phyloP scores from a whole-genome alignment of 2,797 vertebrate species.

The Neosilurus hyrtlii region DNA sequence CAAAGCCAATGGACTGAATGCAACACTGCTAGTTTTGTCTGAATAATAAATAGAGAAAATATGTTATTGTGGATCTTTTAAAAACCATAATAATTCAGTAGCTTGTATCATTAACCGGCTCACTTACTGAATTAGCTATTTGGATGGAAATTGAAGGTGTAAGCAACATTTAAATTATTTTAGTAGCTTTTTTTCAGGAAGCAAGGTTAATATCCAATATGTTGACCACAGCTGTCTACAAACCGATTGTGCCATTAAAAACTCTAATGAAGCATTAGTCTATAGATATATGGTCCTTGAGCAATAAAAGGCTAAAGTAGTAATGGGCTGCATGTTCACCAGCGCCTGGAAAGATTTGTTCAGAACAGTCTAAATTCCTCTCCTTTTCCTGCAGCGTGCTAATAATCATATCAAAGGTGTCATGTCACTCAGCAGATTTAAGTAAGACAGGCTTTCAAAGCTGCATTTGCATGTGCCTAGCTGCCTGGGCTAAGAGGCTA shows the following conservation, averaged over 20 bases:
- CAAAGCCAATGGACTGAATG: neutral
- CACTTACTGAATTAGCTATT: neutral
- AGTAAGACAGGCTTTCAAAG: slow-evolving; percentile 91
- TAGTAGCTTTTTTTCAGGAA: neutral
- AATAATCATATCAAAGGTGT: slow-evolving; percentile 99
- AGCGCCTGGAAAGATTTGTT: slow-evolving; percentile 75
- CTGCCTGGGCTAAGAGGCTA: slow-evolving; percentile 96
- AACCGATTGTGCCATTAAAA: neutral
- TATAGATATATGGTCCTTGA: neutral
- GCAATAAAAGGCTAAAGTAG: neutral
- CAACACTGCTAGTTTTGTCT: neutral
- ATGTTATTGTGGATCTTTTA: neutral
- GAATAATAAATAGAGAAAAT: slow-evolving; percentile 8
- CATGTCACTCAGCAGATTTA: slow-evolving; percentile 97
- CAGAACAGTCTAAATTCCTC: slow-evolving; percentile 84
- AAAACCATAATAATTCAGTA: neutral
- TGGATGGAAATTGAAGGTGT: neutral
- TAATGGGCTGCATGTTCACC: neutral
- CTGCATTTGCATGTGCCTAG: slow-evolving; percentile 95
- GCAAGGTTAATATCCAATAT: neutral
- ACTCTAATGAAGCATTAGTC: neutral
- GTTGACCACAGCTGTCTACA: neutral
- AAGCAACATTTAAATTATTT: neutral
- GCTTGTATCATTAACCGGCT: neutral
- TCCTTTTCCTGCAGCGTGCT: slow-evolving; percentile 89